phyloP scores from a whole-genome alignment of 2,113 vertebrate species.

The Noctilio leporinus region DNA sequence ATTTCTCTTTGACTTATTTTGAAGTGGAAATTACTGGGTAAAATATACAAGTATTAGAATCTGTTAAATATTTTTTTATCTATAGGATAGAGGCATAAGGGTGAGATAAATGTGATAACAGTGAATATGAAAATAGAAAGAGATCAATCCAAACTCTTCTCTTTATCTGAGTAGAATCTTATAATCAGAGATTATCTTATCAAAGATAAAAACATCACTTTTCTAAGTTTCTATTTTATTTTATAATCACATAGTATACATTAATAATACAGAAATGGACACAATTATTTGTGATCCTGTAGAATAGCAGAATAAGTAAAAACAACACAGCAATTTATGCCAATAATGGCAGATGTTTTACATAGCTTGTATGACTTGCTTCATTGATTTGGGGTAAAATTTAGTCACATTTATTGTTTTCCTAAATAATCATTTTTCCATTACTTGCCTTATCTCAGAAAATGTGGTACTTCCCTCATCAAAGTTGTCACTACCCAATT shows the following conservation, averaged over 20 bases:
- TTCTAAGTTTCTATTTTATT: not conserved
- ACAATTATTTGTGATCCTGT: not conserved
- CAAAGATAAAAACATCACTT: not conserved
- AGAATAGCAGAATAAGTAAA: not conserved
- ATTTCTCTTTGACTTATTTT: not conserved
- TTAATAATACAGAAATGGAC: not conserved
- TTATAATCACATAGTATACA: not conserved
- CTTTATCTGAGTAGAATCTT: not conserved
- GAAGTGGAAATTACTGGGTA: not conserved
- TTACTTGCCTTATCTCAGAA: not conserved
- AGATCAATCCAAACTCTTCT: not conserved
- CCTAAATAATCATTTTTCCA: not conserved
- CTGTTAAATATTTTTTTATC: not conserved
- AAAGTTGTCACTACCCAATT: not conserved
- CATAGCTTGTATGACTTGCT: not conserved
- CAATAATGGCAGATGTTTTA: not conserved
- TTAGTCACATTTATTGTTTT: not conserved
- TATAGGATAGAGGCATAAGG: not conserved
- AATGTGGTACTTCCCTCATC: not conserved
- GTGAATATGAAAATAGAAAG: not conserved
- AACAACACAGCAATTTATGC: not conserved
- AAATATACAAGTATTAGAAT: not conserved
- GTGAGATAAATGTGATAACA: rapidly evolving
- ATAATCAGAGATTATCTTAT: not conserved
- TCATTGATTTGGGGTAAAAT: not conserved